Base-by-base conservation (phyloP, 2,888 invertebrate species). In the Gnatocerus cornutus region DNA sequence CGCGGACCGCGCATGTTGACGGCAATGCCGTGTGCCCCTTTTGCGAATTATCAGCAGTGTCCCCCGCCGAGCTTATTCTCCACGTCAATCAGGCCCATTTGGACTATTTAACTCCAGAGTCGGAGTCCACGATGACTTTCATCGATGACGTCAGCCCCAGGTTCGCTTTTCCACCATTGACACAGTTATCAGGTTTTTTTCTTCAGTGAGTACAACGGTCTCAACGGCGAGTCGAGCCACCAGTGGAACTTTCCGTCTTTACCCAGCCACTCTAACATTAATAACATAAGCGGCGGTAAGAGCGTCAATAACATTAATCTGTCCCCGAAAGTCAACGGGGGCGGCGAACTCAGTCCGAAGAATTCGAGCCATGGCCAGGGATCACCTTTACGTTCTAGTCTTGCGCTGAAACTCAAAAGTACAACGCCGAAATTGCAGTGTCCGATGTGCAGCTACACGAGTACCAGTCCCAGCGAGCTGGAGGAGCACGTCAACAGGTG, bases 11-110 rank as follows among this genome's bases (percentile, higher is more conserved):
- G 75, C 95, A 95, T 82, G 90, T 95, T 7, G 92, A 93, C 71
- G 93, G 93, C 0, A 89, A 91, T 72, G 91, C 91, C 7, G 91
- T 91, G 55, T 95, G 95, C 80, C 95, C 95, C 0, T 93, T 95
- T 81, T 95, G 95, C 83, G 93, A 93, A 81, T 88, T 93, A 73
- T 89, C 90, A 10, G 89, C 90, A 71, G 90, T 92, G 46, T 90
- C 92, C 8, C 90, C 92, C 13, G 90, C 91, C 3, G 93, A 94
- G 79, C 89, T 95, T 77, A 86, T 93, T 72, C 86, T 91, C 1
- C 95, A 95, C 81, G 94, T 95, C 0, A 94, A 94, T 83, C 90
- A 91, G 75, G 93, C 92, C n/a, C 95, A 95, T 84, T 87, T 94
- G 73, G 93, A 94, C 81, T 93, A 92, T 81, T 85, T 94, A 55